Conservation (phyloP, 2,797 vertebrate genomes). For the Rousettus madagascariensis region DNA sequence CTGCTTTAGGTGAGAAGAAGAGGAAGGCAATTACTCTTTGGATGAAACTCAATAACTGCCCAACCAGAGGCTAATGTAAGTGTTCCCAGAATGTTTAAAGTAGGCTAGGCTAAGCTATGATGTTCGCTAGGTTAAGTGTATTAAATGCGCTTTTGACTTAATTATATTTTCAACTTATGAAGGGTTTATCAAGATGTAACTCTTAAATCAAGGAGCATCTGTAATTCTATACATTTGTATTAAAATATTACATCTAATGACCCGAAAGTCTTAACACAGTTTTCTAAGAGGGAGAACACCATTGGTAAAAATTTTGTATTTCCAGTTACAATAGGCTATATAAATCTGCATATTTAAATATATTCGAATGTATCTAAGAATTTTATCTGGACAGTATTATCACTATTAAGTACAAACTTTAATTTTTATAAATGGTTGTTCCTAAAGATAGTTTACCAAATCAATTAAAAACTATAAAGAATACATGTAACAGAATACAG, state of each 20-base stretch:
- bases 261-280: neutral
- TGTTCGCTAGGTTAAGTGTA: neutral
- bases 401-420: constrained; percentile 50
- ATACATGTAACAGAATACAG: constrained; percentile 59
- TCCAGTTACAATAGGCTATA: neutral
- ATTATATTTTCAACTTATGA: neutral
- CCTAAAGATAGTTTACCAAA: constrained; percentile 57
- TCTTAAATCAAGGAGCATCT: neutral
- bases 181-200: neutral
- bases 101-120: neutral
- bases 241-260: neutral
- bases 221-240: neutral
- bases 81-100: neutral
- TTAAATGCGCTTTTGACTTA: neutral
- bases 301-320: neutral
- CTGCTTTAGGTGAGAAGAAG: neutral
- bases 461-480: constrained; percentile 66
- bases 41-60: neutral
- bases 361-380: neutral
- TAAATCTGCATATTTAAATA: constrained; percentile 10
- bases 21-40: neutral
- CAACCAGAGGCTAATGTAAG: neutral
- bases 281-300: neutral
- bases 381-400: neutral
- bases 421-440: constrained; percentile 24